A percentile compares a stretch with the other conserved stretches of the same genome.
Conservation (phyloP, 2,113 vertebrate species). For the Sturnira hondurensis region DNA sequence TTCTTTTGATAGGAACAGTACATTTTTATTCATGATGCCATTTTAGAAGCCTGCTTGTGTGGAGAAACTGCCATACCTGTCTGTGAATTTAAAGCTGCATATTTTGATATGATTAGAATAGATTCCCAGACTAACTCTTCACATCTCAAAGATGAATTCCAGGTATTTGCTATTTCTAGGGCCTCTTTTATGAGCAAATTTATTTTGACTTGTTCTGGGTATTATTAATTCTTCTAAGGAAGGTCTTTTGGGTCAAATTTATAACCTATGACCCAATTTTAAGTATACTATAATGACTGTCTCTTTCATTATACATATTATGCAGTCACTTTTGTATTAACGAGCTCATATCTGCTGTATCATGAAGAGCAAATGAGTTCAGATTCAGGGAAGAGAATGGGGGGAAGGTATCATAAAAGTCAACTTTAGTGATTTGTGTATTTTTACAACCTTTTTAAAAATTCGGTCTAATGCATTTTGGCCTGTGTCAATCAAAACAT, state of each 20-base stretch:
- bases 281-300: background rate
- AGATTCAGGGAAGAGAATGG: background rate
- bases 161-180: constrained; percentile 83
- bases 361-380: constrained; percentile 40
- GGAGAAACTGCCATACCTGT: constrained; percentile 98
- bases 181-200: constrained; percentile 24
- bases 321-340: constrained; percentile 58
- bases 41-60: constrained; percentile 97
- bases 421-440: constrained; percentile 20
- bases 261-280: constrained; percentile 41
- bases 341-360: constrained; percentile 42
- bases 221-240: constrained; percentile 55
- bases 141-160: constrained; percentile 99
- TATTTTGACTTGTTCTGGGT: constrained; percentile 30
- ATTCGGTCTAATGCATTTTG: background rate
- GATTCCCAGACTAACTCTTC: constrained; percentile 99
- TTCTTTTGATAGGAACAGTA: constrained; percentile 93
- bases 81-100: constrained; percentile 97
- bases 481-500: background rate
- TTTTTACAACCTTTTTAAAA: background rate
- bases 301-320: constrained; percentile 50
- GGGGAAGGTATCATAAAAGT: constrained; percentile 5
- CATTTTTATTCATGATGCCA: constrained; percentile 99
- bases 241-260: constrained; percentile 52
- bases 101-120: constrained; percentile 99